These are phyloP conservation scores for Struthio camelus DNA, from an alignment of 2,113 vertebrate genomes.

Conservation along the genomic window DNA sequence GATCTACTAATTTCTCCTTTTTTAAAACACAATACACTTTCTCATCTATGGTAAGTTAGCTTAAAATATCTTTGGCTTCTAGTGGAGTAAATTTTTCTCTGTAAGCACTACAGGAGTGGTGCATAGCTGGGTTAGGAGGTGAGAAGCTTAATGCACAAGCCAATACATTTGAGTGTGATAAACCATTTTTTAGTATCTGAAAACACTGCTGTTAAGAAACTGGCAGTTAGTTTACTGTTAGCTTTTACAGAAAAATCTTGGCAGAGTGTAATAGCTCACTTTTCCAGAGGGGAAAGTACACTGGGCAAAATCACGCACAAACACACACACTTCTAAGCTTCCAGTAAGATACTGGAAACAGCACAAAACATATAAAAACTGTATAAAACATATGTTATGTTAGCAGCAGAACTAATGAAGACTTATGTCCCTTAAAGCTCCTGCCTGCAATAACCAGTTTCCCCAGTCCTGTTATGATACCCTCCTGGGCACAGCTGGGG, in stretches of 20 bases:
- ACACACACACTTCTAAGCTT: background rate
- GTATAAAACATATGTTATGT: background rate
- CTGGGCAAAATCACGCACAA: background rate
- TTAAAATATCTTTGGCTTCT: background rate
- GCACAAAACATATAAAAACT: background rate
- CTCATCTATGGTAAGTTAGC: background rate
- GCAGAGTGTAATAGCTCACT: background rate
- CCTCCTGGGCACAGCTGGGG: background rate
- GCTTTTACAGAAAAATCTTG: background rate
- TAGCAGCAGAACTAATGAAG: background rate
- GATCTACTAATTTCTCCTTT: background rate
- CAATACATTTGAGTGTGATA: background rate
- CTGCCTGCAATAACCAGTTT: background rate
- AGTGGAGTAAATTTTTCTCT: background rate
- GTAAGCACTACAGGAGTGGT: background rate
- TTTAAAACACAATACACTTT: background rate
- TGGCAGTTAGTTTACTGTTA: background rate
- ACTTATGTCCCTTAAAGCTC: background rate
- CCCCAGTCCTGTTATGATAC: rapidly evolving
- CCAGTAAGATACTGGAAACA: background rate
- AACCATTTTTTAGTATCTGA: slow-evolving; percentile 3
- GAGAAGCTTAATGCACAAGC: slow-evolving; percentile 3
- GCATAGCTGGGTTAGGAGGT: background rate
- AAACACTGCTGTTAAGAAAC: slow-evolving; percentile 9
- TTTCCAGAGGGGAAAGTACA: background rate